These are phyloP conservation scores for Lipophrys pholis DNA, from an alignment of 2,113 vertebrate genomes.

Conservation along the genomic window DNA sequence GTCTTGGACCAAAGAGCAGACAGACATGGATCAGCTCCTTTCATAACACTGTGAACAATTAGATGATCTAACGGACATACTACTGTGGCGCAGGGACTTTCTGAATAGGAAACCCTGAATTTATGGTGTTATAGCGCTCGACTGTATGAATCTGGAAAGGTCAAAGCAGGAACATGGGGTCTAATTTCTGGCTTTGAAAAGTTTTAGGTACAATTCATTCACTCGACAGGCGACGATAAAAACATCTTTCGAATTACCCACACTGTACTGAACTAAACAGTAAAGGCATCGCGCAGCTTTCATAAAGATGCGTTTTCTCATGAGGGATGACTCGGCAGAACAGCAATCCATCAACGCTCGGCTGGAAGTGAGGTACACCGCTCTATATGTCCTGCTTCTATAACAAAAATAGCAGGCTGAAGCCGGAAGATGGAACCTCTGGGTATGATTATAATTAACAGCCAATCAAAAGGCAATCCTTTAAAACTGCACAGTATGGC, in stretches of 20 bases:
- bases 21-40: slow-evolving; percentile 33
- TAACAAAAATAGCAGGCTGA: not conserved
- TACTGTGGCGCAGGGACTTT: not conserved
- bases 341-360: not conserved
- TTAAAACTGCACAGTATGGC: too few species aligned
- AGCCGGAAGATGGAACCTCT: not conserved
- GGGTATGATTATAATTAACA: too few species aligned
- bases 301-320: not conserved
- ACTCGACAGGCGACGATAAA: slow-evolving; percentile 24
- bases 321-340: not conserved
- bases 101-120: slow-evolving; percentile 1
- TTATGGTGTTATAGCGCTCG: not conserved
- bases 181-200: slow-evolving; percentile 27
- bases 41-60: slow-evolving; percentile 28
- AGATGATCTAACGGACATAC: slow-evolving; percentile 4
- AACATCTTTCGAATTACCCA: slow-evolving; percentile 21
- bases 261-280: not conserved
- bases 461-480: too few species aligned
- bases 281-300: not conserved
- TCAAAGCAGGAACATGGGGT: slow-evolving; percentile 20
- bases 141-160: slow-evolving; percentile 32
- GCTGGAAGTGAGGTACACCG: not conserved
- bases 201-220: slow-evolving; percentile 17
- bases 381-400: not conserved
- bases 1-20: not conserved